phyloP scores from a whole-genome alignment of 2,113 vertebrate genomes.

The Ageneiosus marmoratus region DNA sequence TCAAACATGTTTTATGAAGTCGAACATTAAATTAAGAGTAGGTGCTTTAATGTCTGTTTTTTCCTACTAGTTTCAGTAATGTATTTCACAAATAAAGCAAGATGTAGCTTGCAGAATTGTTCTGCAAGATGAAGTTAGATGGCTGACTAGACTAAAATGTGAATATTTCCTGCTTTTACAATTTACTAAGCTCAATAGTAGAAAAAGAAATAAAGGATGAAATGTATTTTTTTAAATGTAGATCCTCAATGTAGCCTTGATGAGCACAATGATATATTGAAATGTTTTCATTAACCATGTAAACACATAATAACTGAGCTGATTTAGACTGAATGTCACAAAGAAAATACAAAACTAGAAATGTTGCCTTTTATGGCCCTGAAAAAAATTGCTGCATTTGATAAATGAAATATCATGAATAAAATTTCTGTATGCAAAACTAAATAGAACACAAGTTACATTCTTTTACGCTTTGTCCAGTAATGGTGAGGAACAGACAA shows the following conservation, averaged over 20 bases:
- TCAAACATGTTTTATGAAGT: background rate
- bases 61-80: background rate
- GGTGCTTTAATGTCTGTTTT: background rate
- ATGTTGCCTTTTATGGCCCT: background rate
- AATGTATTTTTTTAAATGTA: background rate
- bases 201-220: background rate
- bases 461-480: background rate
- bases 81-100: background rate
- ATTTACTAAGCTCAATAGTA: background rate
- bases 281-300: slow-evolving; percentile 1
- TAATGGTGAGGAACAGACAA: background rate
- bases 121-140: slow-evolving; percentile 9
- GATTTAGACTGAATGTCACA: background rate
- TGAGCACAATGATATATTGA: background rate
- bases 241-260: background rate
- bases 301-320: background rate
- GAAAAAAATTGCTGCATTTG: background rate
- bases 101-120: slow-evolving; percentile 18
- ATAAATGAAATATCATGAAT: background rate
- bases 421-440: background rate
- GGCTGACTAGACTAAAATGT: background rate
- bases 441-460: background rate
- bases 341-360: background rate
- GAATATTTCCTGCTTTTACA: background rate
- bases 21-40: background rate